Base-by-base conservation (phyloP, 2,888 invertebrate species). In the Leptopilina syphax region DNA sequence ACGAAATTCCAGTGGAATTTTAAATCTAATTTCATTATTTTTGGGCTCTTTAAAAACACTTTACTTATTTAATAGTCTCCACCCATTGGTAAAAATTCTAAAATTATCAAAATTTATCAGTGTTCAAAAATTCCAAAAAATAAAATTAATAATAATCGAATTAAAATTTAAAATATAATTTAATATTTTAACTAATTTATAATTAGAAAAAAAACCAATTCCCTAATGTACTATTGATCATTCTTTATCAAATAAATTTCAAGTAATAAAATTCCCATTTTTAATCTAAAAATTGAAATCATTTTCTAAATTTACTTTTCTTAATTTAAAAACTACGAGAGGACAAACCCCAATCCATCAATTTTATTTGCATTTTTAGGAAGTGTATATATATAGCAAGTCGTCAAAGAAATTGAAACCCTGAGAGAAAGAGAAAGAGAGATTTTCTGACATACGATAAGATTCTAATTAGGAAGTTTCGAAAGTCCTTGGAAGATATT, bases 251-350 rank as follows among this genome's bases (percentile, higher is more conserved):
- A 50, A 10, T 50, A 50, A 50, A 10, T 50, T 50, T 50, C 50
- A 50, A 50, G 12, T 50, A 50, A 50, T 50, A 10, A 50, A 50
- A 50, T 44, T 44, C 8, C 8, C 44, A 44, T 44, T 44, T 44
- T 44, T 44, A 44, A 44, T 44, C 57, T 57, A n/a, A 57, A 57
- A 57, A 57, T 12, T 57, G 57, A 12, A 57, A 57, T 57, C 57
- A 57, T n/a, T n/a, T n/a, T 18, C 60, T 50, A 50, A 50, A 50
- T 50, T 50, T 50, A 63, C 18, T 24, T 24, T 66, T 60, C 12
- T 54, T 76, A 76, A 79, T 79, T 63, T 77, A 73, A 76, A 79
- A 81, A 67, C 66, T 54, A 67, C 65, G 47, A 73, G 54, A 10
- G 63, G 47, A 47, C n/a, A 12, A 78, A 65, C 50, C 54, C 57